Conservation (phyloP, 2,888 invertebrate genomes). For the Listrodromus nycthemerus region DNA sequence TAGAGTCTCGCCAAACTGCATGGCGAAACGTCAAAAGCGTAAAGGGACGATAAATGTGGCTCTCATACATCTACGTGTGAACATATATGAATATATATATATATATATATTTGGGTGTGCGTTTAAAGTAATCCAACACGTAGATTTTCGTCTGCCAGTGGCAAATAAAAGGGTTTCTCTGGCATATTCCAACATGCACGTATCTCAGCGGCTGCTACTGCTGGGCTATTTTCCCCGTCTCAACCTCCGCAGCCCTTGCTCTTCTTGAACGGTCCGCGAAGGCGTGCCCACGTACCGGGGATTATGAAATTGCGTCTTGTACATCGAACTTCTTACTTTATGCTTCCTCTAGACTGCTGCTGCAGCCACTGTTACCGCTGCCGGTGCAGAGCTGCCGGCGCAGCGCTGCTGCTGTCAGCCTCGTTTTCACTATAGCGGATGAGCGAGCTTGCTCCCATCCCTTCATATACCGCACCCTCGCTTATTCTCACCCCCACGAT, state of each 20-base stretch:
- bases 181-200: constrained; percentile 32
- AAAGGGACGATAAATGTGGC: constrained; percentile 19
- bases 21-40: neutral
- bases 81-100: constrained; percentile 28
- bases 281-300: constrained; percentile 50
- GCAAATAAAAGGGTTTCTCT: constrained; percentile 39
- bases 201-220: constrained; percentile 7
- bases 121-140: constrained; percentile 26
- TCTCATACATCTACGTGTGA: constrained; percentile 15
- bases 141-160: constrained; percentile 35
- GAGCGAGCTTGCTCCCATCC: constrained; percentile 18
- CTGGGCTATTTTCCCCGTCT: constrained; percentile 38
- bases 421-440: constrained; percentile 32
- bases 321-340: constrained; percentile 63
- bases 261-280: constrained; percentile 48
- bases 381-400: too few species aligned
- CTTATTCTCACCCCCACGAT: constrained; percentile 39
- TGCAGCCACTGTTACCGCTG: neutral
- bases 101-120: constrained; percentile 14
- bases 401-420: neutral
- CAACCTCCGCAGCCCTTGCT: constrained; percentile 20
- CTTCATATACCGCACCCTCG: constrained; percentile 46
- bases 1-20: constrained; percentile 1
- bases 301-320: constrained; percentile 67
- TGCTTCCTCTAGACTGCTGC: constrained; percentile 18